These are phyloP conservation scores for Colletes collaris DNA, from an alignment of 2,888 invertebrate species.

Conservation along the genomic window DNA sequence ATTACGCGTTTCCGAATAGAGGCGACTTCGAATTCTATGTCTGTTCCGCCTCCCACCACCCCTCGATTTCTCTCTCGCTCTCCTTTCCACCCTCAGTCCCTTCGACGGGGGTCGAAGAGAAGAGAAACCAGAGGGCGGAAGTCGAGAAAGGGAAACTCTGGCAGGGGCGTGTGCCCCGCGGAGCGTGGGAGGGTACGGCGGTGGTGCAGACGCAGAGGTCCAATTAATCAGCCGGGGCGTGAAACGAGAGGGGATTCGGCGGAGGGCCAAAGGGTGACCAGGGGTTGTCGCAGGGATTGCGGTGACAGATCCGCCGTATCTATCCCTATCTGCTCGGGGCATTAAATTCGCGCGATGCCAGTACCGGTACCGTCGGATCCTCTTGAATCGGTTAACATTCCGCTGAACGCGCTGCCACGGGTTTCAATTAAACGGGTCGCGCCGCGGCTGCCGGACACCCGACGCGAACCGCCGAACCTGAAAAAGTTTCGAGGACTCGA, in stretches of 20 bases:
- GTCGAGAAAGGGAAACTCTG: constrained; percentile 36
- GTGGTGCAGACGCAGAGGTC: constrained; percentile 73
- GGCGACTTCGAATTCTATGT: constrained; percentile 79
- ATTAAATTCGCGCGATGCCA: constrained; percentile 73
- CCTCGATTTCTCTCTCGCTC: constrained; percentile 27
- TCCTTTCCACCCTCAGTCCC: not conserved
- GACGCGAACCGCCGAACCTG: not conserved
- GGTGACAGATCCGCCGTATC: constrained; percentile 80
- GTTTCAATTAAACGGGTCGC: constrained; percentile 65
- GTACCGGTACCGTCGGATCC: constrained; percentile 53
- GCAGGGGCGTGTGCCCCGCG: constrained; percentile 4
- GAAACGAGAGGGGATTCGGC: constrained; percentile 75
- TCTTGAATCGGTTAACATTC: constrained; percentile 71
- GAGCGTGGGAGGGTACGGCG: constrained; percentile 4
- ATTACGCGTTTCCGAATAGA: constrained; percentile 81
- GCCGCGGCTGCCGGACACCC: constrained; percentile 4
- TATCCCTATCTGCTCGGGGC: constrained; percentile 74
- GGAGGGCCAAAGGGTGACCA: constrained; percentile 37
- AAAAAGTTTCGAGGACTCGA: too few species aligned
- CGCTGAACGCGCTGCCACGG: constrained; percentile 61
- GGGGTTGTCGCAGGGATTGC: constrained; percentile 74
- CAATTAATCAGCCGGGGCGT: constrained; percentile 82
- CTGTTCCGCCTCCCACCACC: constrained; percentile 23
- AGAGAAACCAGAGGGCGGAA: constrained; percentile 36
- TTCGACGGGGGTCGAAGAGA: constrained; percentile 28